Percentiles rank a stretch among this genome's conserved stretches.
Evolutionary conservation across 1,140 invertebrate genomes (phyloP).

Genomic region (Bombus pyrosoma): DNA sequence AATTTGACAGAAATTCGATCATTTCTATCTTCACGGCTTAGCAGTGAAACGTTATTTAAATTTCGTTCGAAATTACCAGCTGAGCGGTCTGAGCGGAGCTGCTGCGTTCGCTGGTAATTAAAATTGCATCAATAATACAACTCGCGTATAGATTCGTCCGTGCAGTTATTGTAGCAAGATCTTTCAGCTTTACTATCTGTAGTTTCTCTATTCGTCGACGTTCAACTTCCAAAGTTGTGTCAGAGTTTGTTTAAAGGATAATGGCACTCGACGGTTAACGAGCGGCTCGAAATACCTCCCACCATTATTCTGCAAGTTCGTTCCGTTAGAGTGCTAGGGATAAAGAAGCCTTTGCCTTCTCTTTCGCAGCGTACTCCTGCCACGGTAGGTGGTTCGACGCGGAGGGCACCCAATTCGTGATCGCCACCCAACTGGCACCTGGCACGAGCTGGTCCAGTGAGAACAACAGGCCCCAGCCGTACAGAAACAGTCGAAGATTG

Average conservation of each 20-base stretch:
- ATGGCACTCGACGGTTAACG: slow-evolving; percentile 64
- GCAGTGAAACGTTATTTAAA: not conserved
- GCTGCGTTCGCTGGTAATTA: not conserved
- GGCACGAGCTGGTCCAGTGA: slow-evolving; percentile 75
- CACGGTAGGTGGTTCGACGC: slow-evolving; percentile 90
- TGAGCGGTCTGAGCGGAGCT: no score
- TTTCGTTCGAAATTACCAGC: not conserved
- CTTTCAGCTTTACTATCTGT: not conserved
- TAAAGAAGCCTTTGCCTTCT: slow-evolving; percentile 33
- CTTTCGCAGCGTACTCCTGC: slow-evolving; percentile 90
- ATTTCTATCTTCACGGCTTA: fast-evolving
- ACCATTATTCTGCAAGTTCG: slow-evolving; percentile 56
- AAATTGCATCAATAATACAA: not conserved
- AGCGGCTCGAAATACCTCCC: slow-evolving; percentile 40
- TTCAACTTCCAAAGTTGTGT: slow-evolving; percentile 22
- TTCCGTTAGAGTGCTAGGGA: not conserved
- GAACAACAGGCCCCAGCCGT: slow-evolving; percentile 79
- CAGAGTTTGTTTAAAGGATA: slow-evolving; percentile 63
- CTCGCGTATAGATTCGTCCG: no score
- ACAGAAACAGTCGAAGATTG: slow-evolving; percentile 82
- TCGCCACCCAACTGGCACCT: slow-evolving; percentile 87
- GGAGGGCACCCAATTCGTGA: slow-evolving; percentile 88
- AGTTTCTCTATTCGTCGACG: not conserved
- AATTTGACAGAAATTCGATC: not conserved
- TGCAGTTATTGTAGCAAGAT: not conserved